Evolutionary conservation across 2,797 vertebrate genomes (phyloP).

Genomic region (Microcaecilia unicolor): DNA sequence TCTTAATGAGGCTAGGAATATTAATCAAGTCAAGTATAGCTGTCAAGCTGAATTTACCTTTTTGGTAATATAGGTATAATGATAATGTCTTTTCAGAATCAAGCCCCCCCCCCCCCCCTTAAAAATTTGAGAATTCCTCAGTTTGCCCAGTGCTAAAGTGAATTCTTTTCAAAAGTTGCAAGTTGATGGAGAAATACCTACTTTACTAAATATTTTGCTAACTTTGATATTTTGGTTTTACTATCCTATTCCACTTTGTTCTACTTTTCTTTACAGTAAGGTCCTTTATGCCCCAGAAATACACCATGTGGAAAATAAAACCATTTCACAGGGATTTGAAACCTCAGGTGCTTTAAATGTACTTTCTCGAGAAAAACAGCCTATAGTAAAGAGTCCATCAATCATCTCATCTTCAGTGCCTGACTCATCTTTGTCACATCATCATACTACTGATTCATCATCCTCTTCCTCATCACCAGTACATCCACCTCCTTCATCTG

Average conservation of each 20-base stretch:
- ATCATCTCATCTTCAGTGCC: conserved; percentile 35
- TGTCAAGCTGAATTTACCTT: too few relatives aligned
- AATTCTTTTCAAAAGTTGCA: too few relatives aligned
- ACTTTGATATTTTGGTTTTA: not conserved
- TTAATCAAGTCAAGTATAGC: too few relatives aligned
- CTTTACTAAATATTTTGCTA: too few relatives aligned
- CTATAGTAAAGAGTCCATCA: conserved; percentile 35
- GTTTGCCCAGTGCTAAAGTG: too few relatives aligned
- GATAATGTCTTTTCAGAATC: too few relatives aligned
- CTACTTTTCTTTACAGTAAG: conserved; percentile 29
- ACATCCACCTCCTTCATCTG: too few relatives aligned
- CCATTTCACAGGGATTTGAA: conserved; percentile 55
- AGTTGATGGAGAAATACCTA: too few relatives aligned
- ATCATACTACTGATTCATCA: conserved; percentile 26
- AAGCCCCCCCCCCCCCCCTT: too few relatives aligned
- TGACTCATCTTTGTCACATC: conserved; percentile 32
- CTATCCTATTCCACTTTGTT: conserved; percentile 5
- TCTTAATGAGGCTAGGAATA: too few relatives aligned
- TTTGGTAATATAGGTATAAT: too few relatives aligned
- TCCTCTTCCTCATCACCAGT: conserved; percentile 31
- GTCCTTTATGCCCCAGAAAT: conserved; percentile 34
- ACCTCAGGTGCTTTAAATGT: conserved; percentile 55
- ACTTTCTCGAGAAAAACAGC: conserved; percentile 48
- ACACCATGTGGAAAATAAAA: conserved; percentile 39
- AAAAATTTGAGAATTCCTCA: too few relatives aligned